Evolutionary conservation across 2,113 vertebrate genomes (phyloP), one percentile per base, ranked within the genome.

Genomic region (Poeciliopsis retropinna): DNA sequence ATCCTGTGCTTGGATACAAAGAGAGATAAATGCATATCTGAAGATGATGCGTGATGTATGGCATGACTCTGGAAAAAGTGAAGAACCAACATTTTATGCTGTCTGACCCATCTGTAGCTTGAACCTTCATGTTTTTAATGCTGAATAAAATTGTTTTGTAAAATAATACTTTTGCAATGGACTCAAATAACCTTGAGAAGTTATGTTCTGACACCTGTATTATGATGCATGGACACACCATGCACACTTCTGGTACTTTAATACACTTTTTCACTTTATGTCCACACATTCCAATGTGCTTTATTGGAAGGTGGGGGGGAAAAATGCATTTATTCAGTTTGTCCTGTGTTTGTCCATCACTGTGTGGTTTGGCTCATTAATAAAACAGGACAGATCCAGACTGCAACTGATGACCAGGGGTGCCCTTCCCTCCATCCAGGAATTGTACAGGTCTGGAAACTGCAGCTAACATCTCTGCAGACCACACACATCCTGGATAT

Each of bases 1-100:
- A 71, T 61, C 60, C 29, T 78, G 75, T n/a, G 63, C 70, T 64
- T 15, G 0, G 28, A 74, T 37, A 76, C 15, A 78, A 60, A 76
- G 51, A 73, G 17, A 76, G 67, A 62, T 44, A 31, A 73, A 69
- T 34, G 29, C 11, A 1, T 31, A 68, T 47, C 68, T 80, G 74
- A 73, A 27, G 71, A 73, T 10, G 19, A 75, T 67, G 47, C 19
- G 25, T 1, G 22, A 29, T 32, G 11, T 65, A 30, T 62, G 17
- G 66, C 15, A 34, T 1, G 4, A 4, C 76, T 70, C 27, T 62
- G 66, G 60, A 63, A 64, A 73, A 68, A 5, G 13, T 57, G 51
- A 67, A 67, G 32, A 73, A 25, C 13, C 44, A 57, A 12, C 51
- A 57, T 28, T 61, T 27, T 0, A 30, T 68, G 62, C 47, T 60